Evolutionary conservation across 2,797 vertebrate genomes (phyloP), one percentile per base, ranked within the genome.

Genomic region (Alca torda): DNA sequence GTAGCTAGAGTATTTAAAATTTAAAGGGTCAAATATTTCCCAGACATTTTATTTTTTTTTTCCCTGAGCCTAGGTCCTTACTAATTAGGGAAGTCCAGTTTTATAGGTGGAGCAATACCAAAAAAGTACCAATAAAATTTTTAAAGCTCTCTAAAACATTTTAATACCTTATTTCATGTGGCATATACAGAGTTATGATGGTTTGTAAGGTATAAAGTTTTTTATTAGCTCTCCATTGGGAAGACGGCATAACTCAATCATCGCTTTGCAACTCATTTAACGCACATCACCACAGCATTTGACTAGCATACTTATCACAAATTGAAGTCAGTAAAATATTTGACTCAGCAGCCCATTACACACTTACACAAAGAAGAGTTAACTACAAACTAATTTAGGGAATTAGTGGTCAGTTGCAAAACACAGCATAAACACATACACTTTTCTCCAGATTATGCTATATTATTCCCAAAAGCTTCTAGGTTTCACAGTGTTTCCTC

Each of bases 61-160:
- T 7, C 45, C 45, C 30, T 83, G 41, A 81, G 59, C 53, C 61
- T 76, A 68, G 56, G 70, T 85, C 79, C 69, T 88, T 77, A 90
- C 83, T 96, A 93, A 96, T 97, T 97, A 94, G 91, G 82, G 39
- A 90, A 92, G 80, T 90, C 82, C 89, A 97, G 68, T n/a, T 95
- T 96, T 93, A 96, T 93, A 96, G 84, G 69, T 91, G 63, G 25
- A 94, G 90, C 69, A 79, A 95, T 91, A 88, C 65, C 67, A 82
- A 93, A 96, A 95, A 95, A 90, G 37, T 46, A 79, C 82, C 84
- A 95, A 87, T 97, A 96, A 96, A 94, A 24, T 4, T 80, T 97
- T 96, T 96, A 96, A 96, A 91, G 93, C 81, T 82, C 94, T 92
- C 78, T 97, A 96, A 97, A 97, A 90, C 43, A 57, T 88, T 97